Evolutionary conservation across 2,888 invertebrate species (phyloP).

Genomic region (Plebejus argus): DNA sequence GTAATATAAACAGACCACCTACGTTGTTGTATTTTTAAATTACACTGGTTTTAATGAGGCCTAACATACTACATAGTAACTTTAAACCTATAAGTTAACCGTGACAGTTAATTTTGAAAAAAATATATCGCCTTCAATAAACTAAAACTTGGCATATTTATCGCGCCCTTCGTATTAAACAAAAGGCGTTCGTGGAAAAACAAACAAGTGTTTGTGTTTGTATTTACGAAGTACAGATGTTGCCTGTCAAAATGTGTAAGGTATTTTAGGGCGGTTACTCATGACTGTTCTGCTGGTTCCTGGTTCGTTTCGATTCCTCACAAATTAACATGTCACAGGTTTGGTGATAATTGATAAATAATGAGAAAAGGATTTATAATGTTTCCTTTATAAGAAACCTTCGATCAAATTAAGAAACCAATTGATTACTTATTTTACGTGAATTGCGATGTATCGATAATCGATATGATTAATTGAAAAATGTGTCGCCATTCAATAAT

Average conservation of each 20-base stretch:
- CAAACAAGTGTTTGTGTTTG: not conserved
- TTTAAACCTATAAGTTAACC: slow-evolving; percentile 14
- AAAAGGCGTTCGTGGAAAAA: not conserved
- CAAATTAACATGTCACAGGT: too few relatives aligned
- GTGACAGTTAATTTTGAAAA: slow-evolving; percentile 10
- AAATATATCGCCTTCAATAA: slow-evolving; percentile 24
- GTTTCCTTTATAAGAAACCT: too few relatives aligned
- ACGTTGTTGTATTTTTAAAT: slow-evolving; percentile 3
- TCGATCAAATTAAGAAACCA: too few relatives aligned
- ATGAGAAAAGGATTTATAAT: not conserved
- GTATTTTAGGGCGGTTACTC: not conserved
- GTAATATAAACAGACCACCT: not conserved
- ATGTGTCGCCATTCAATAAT: too few relatives aligned
- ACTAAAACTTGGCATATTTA: slow-evolving; percentile 11
- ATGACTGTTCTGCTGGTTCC: too few relatives aligned
- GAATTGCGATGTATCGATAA: too few relatives aligned
- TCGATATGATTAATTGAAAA: too few relatives aligned
- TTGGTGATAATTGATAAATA: too few relatives aligned
- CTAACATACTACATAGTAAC: slow-evolving; percentile 15
- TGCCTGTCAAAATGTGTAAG: not conserved
- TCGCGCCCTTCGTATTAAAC: not conserved
- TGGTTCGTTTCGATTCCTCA: not conserved
- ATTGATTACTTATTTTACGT: too few relatives aligned
- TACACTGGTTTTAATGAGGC: not conserved
- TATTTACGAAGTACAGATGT: not conserved